Evolutionary conservation across 2,888 invertebrate genomes (phyloP).

Genomic region (Brenthis daphne): DNA sequence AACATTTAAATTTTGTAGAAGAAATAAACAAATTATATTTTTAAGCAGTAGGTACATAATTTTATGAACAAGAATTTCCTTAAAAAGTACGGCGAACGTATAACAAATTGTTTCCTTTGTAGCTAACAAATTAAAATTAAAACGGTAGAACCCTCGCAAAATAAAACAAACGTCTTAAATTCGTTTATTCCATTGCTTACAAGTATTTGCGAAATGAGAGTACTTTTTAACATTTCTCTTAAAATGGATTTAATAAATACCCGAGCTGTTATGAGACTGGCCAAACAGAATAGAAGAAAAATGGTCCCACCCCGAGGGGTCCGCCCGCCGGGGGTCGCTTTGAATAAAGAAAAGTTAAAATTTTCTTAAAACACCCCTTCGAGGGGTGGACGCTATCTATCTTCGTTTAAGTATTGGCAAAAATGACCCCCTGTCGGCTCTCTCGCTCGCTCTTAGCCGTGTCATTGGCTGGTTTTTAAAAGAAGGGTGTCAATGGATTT

Average conservation of each 20-base stretch:
- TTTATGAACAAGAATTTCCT: slow-evolving; percentile 9
- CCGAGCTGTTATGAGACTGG: slow-evolving; percentile 70
- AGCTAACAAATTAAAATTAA: slow-evolving; percentile 35
- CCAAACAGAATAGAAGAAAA: slow-evolving; percentile 80
- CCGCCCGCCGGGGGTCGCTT: slow-evolving; percentile 51
- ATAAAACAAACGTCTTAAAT: slow-evolving; percentile 36
- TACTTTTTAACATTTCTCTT: slow-evolving; percentile 70
- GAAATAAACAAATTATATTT: neutral
- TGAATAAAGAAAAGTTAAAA: slow-evolving; percentile 82
- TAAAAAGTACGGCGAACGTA: slow-evolving; percentile 11
- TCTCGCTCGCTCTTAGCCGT: slow-evolving; percentile 61
- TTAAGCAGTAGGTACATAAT: slow-evolving; percentile 4
- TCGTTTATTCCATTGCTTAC: slow-evolving; percentile 33
- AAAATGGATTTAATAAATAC: slow-evolving; percentile 78
- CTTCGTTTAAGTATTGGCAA: slow-evolving; percentile 81
- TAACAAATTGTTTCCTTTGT: slow-evolving; percentile 30
- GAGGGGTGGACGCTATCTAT: slow-evolving; percentile 68
- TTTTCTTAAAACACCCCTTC: slow-evolving; percentile 72
- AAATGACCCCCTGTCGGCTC: slow-evolving; percentile 64
- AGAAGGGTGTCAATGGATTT: slow-evolving; percentile 48
- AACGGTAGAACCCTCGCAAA: slow-evolving; percentile 27
- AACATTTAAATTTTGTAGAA: neutral
- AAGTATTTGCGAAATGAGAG: slow-evolving; percentile 45
- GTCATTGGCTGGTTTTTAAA: slow-evolving; percentile 70
- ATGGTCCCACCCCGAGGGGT: slow-evolving; percentile 52